Evolutionary conservation across 2,113 vertebrate species (phyloP), one percentile per base, ranked within the genome.

Genomic region (Xerus inauris): DNA sequence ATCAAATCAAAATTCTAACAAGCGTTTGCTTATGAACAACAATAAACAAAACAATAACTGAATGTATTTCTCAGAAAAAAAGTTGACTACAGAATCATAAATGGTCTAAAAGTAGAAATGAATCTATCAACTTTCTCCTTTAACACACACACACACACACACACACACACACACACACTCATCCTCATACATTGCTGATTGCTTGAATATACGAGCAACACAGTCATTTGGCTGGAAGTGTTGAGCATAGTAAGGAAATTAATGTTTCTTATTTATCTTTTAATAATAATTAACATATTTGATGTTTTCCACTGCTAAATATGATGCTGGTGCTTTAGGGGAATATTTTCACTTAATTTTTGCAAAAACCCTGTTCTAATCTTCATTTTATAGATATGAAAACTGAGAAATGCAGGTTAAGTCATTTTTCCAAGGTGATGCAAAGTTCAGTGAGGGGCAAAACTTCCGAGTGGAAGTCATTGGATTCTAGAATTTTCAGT

Each of bases 1-100:
- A 59, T 93, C 14, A 94, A 51, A 71, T 80, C 7, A 30, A 85
- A 88, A 82, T 57, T 94, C 84, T 82, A 79, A 97, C 91, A 85
- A 92, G 0, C 16, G 86, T 87, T 42, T 77, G 9, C 4, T 65
- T 84, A 35, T 40, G 24, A 17, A 92, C 7, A 62, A 62, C 59
- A 88, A 93, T 67, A 79, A 94, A 87, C 19, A 84, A 82, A 94
- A 59, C 1, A 4, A 69, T 10, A 80, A 79, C 11, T 32, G 0
- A 77, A 64, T 77, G 10, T n/a, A 65, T 90, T 90, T 24, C 19
- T 59, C 35, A 79, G 62, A 67, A 81, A 90, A 57, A 35, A 47
- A 75, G 14, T 45, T 84, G 76, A 59, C 57, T 67, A 89, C 6
- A 92, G 24, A 92, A 38, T 64, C n/a, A 87, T 2, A 72, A 24